A percentile compares a stretch with the other conserved stretches of the same genome.
These are phyloP conservation scores for Euura lappo DNA, from an alignment of 1,140 invertebrate genomes.

Conservation along the genomic window DNA sequence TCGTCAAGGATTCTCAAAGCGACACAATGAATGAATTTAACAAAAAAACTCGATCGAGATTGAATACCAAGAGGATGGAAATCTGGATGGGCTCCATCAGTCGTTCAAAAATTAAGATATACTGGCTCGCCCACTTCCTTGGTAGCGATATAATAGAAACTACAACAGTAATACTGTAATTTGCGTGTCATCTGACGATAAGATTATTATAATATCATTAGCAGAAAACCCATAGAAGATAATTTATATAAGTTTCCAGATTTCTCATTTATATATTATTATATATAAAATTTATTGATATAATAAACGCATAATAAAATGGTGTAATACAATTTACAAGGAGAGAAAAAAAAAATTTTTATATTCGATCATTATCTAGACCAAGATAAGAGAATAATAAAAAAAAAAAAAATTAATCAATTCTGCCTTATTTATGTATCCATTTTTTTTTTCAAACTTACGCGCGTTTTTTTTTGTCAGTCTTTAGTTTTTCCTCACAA, in stretches of 20 bases:
- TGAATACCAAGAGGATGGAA: constrained; percentile 43
- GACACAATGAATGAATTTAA: too few relatives aligned
- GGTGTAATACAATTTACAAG: constrained; percentile 49
- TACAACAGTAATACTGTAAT: too few relatives aligned
- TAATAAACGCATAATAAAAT: constrained; percentile 40
- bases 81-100: constrained; percentile 41
- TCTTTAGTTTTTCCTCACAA: neutral
- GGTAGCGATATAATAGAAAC: too few relatives aligned
- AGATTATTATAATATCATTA: constrained; percentile 28
- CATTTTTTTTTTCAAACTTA: neutral
- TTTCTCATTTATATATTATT: constrained; percentile 51
- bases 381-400: neutral
- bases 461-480: neutral
- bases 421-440: too few relatives aligned
- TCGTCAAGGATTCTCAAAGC: too few relatives aligned
- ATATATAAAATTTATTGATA: too few relatives aligned
- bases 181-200: constrained; percentile 16
- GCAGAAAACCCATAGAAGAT: constrained; percentile 43
- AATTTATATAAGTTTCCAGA: constrained; percentile 44
- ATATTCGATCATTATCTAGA: constrained; percentile 47
- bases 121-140: too few relatives aligned
- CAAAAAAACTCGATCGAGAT: neutral
- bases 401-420: neutral
- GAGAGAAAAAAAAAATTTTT: constrained; percentile 45
- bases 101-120: neutral